These are phyloP conservation scores for Tonatia bakeri DNA, from an alignment of 2,113 vertebrate species.

Conservation along the genomic window DNA sequence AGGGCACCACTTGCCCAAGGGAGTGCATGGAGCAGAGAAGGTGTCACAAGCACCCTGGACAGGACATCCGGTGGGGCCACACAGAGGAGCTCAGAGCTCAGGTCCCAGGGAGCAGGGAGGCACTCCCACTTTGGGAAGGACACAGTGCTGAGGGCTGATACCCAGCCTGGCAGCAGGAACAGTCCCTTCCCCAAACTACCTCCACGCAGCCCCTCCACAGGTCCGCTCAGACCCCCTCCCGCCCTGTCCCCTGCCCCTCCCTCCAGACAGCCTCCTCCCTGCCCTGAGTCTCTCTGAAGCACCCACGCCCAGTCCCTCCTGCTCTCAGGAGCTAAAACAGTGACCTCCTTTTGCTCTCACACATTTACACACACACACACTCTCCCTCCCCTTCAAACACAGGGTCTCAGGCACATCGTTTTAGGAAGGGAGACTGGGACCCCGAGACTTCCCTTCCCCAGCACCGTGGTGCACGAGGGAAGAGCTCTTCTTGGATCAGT, in stretches of 20 bases:
- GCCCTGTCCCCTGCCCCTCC: too few relatives aligned
- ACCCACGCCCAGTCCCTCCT: not conserved
- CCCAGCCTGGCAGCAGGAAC: not conserved
- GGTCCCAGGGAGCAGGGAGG: not conserved
- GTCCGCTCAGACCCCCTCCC: not conserved
- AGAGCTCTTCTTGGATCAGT: not conserved
- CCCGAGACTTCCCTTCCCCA: not conserved
- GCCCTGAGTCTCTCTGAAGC: too few relatives aligned
- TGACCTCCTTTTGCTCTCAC: not conserved
- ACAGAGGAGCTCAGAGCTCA: not conserved
- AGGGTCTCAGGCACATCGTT: not conserved
- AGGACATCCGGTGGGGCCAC: fast-evolving
- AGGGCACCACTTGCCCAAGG: fast-evolving
- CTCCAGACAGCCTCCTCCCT: not conserved
- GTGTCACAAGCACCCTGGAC: not conserved
- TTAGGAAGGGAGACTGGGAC: not conserved
- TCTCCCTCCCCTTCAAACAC: not conserved
- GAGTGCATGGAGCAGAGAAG: not conserved
- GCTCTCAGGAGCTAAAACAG: not conserved
- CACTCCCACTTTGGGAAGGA: too few relatives aligned
- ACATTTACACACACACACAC: not conserved
- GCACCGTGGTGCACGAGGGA: not conserved
- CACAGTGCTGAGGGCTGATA: fast-evolving
- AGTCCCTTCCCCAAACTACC: too few relatives aligned
- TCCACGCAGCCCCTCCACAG: not conserved